Evolutionary conservation across 2,888 invertebrate species (phyloP).

Genomic region (Eumacrocentrus americanus): DNA sequence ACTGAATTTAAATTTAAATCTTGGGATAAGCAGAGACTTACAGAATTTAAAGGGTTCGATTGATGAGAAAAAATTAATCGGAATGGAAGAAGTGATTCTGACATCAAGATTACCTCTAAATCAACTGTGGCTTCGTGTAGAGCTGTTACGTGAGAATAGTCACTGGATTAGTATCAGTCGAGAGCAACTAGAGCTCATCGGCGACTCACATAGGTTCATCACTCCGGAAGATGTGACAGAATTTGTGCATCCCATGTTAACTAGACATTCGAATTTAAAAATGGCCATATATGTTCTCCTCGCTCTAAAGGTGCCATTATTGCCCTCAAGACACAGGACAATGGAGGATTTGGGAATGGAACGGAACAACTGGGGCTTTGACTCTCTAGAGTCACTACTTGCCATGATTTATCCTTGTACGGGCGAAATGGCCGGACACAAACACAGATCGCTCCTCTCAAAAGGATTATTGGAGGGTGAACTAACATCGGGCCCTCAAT

Average conservation of each 20-base stretch:
- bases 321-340: slow-evolving; percentile 60
- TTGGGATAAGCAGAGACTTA: slow-evolving; percentile 52
- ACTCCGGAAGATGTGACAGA: slow-evolving; percentile 70
- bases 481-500: slow-evolving; percentile 68
- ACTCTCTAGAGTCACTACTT: slow-evolving; percentile 51
- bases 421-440: slow-evolving; percentile 46
- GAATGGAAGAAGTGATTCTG: slow-evolving; percentile 69
- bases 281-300: slow-evolving; percentile 68
- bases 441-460: slow-evolving; percentile 43
- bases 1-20: slow-evolving; percentile 72
- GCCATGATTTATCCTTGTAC: slow-evolving; percentile 50
- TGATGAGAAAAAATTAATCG: slow-evolving; percentile 64
- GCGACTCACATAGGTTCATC: slow-evolving; percentile 72
- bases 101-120: slow-evolving; percentile 72
- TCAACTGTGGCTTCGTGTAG: slow-evolving; percentile 77
- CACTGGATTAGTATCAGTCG: slow-evolving; percentile 70
- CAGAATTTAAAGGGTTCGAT: slow-evolving; percentile 50
- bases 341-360: slow-evolving; percentile 48
- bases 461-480: slow-evolving; percentile 52
- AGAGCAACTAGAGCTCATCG: slow-evolving; percentile 62
- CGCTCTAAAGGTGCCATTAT: slow-evolving; percentile 67
- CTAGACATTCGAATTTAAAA: slow-evolving; percentile 66
- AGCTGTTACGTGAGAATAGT: slow-evolving; percentile 74
- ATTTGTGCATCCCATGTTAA: slow-evolving; percentile 73
- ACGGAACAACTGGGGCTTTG: slow-evolving; percentile 49